A percentile compares a stretch with the other conserved stretches of the same genome.
These are phyloP conservation scores for Phalera bucephala DNA, from an alignment of 2,888 invertebrate genomes.

Conservation along the genomic window DNA sequence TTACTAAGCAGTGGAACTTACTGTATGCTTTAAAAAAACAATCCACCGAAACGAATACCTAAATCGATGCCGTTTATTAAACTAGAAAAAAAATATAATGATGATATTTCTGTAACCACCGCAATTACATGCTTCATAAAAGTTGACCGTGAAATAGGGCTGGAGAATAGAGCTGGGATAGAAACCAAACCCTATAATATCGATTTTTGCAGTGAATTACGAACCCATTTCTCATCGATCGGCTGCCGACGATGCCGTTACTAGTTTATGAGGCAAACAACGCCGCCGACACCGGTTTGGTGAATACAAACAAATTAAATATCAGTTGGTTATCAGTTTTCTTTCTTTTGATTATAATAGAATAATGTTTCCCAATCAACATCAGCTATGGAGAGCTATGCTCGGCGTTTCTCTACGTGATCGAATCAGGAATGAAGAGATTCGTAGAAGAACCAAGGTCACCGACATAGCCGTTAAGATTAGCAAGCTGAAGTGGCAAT, in stretches of 20 bases:
- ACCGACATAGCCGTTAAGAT: too few relatives aligned
- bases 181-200: constrained; percentile 13
- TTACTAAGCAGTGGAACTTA: too few relatives aligned
- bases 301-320: too few relatives aligned
- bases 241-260: constrained; percentile 4
- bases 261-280: background rate
- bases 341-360: too few relatives aligned
- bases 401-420: too few relatives aligned
- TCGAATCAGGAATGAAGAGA: too few relatives aligned
- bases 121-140: constrained; percentile 29
- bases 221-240: constrained; percentile 20
- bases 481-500: too few relatives aligned
- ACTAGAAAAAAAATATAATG: constrained; percentile 7
- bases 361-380: too few relatives aligned
- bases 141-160: constrained; percentile 18
- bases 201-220: constrained; percentile 10
- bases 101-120: constrained; percentile 10
- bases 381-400: too few relatives aligned
- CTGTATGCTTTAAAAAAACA: too few relatives aligned
- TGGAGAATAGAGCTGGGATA: background rate
- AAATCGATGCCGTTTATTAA: constrained; percentile 7
- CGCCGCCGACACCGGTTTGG: background rate
- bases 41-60: background rate
- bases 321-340: too few relatives aligned
- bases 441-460: too few relatives aligned